These are phyloP conservation scores for Physella acuta DNA, from an alignment of 1,140 invertebrate species.

Conservation along the genomic window DNA sequence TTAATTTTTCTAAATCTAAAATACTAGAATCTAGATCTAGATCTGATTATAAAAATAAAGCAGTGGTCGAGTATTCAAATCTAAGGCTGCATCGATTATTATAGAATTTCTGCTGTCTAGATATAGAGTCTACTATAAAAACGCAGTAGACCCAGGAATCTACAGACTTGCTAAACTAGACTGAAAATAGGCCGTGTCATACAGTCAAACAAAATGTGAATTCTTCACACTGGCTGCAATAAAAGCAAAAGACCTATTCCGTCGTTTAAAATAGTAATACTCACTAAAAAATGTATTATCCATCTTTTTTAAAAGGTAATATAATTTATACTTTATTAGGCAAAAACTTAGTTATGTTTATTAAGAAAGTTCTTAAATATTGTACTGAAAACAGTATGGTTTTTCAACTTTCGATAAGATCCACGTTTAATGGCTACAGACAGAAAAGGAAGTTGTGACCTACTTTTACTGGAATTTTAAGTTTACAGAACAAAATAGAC, in stretches of 20 bases:
- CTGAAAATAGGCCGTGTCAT: neutral
- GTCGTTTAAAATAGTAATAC: neutral
- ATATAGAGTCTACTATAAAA: too few relatives aligned
- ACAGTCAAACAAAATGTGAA: neutral
- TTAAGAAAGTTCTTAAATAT: neutral
- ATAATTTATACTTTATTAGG: neutral
- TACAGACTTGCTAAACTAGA: neutral
- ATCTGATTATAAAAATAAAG: too few relatives aligned
- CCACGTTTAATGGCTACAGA: neutral
- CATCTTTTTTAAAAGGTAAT: too few relatives aligned
- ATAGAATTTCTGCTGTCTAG: too few relatives aligned
- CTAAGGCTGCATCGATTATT: too few relatives aligned
- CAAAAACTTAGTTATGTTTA: neutral
- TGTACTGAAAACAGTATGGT: neutral
- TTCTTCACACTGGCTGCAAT: neutral
- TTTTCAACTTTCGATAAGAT: neutral
- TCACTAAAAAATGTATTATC: neutral
- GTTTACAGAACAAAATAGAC: too few relatives aligned
- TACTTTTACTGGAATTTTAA: too few relatives aligned
- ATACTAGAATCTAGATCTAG: too few relatives aligned
- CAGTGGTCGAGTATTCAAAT: too few relatives aligned
- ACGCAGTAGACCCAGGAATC: too few relatives aligned
- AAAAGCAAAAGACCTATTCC: neutral
- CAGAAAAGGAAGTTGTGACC: neutral
- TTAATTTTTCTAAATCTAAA: too few relatives aligned